Base-by-base conservation (phyloP, 2,113 vertebrate species). In the Alligator mississippiensis region DNA sequence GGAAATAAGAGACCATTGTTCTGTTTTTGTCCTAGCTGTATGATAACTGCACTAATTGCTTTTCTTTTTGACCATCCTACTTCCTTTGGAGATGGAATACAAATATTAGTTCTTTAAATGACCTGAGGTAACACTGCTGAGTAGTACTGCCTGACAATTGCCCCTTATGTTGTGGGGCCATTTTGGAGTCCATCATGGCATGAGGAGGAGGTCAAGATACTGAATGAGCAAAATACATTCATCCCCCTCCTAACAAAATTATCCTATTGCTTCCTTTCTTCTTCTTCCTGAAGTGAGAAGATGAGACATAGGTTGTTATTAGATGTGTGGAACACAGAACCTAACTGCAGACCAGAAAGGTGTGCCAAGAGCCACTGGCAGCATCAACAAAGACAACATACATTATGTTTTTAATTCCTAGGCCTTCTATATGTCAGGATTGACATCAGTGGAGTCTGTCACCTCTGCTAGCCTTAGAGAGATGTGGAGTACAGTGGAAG, bases 1-100 rank as follows among this genome's bases (percentile, higher is more conserved):
- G 80, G 91, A 96, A 96, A 97, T 85, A 96, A 95, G 90, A 91
- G 95, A 63, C 85, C 78, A 78, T 92, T 91, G 93, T 95, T 95
- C 77, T 87, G 11, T 80, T 62, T 2, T 86, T 28, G 14, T 94
- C 92, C 88, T 88, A 76, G 77, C 76, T 87, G 81, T 92, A 64
- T 92, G 28, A 68, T 87, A 2, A 5, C 66, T 84, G 68, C 54
- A 30, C 88, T 93, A 92, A 91, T 84, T 63, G 72, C 86, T 94
- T 94, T 89, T 84, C 84, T 80, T 96, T 64, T 76, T 88, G 87
- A 62, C 62, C 57, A 5, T 93, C 93, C 30, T 82, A 47, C 80
- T 94, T 94, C 68, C 84, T 95, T 84, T 92, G 72, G 77, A 95
- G 84, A 89, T 82, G 61, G 87, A 91, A 55, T 0, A 0, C 78